Percentiles rank a stretch among this genome's conserved stretches.
Conservation (phyloP, 2,888 invertebrate genomes). For the Hirtodrosophila confusa region DNA sequence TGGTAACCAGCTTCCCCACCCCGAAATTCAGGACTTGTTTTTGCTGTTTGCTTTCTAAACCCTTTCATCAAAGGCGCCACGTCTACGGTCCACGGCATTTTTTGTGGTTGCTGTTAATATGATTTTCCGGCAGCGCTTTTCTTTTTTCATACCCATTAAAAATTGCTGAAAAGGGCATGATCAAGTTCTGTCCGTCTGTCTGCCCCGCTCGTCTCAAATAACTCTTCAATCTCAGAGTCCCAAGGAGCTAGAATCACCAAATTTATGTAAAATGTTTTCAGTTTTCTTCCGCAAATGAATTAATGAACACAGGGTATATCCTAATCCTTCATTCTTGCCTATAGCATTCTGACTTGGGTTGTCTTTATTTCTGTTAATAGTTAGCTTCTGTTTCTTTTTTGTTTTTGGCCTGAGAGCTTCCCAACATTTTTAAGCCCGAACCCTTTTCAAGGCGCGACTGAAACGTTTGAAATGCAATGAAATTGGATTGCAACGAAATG, state of each 20-base stretch:
- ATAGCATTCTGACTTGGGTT: background rate
- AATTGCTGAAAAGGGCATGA: no score
- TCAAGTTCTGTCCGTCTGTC: no score
- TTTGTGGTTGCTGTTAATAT: conserved; percentile 70
- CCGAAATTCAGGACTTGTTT: conserved; percentile 24
- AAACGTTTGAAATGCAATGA: background rate
- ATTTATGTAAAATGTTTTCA: no score
- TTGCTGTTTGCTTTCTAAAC: conserved; percentile 56
- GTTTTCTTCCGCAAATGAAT: no score
- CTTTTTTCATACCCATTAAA: background rate
- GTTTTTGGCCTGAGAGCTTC: conserved; percentile 2
- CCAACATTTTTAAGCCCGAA: conserved; percentile 27
- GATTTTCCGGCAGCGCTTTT: conserved; percentile 58
- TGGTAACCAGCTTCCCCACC: conserved; percentile 39
- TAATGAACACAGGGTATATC: no score
- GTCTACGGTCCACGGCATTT: conserved; percentile 45
- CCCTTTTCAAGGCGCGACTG: conserved; percentile 3
- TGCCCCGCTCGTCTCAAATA: no score
- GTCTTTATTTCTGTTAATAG: conserved; percentile 26
- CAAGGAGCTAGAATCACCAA: no score
- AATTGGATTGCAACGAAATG: conserved; percentile 8
- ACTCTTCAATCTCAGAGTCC: no score
- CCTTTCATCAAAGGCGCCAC: conserved; percentile 72
- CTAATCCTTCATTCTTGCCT: no score
- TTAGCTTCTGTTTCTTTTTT: conserved; percentile 31